These are phyloP conservation scores for Ptycholaimellus sp. DNA, from an alignment of 2,888 invertebrate genomes.

Conservation along the genomic window DNA sequence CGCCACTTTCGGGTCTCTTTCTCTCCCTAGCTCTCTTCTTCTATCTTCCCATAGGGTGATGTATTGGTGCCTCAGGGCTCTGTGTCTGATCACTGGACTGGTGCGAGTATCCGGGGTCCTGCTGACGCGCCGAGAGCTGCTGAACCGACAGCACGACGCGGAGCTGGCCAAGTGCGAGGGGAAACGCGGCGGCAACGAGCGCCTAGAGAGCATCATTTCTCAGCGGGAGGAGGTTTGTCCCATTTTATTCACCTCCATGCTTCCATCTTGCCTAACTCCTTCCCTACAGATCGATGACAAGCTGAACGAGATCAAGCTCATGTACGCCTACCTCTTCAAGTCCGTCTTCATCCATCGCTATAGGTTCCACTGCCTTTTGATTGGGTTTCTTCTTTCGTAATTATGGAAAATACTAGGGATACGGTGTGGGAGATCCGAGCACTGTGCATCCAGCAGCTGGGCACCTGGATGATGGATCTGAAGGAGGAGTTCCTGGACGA, in stretches of 20 bases:
- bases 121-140: slow-evolving; percentile 81
- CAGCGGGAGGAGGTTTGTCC: slow-evolving; percentile 52
- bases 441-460: slow-evolving; percentile 95
- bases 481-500: slow-evolving; percentile 97
- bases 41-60: too few species aligned
- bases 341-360: slow-evolving; percentile 95
- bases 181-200: slow-evolving; percentile 38
- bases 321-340: slow-evolving; percentile 97
- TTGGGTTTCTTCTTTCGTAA: not conserved
- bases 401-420: slow-evolving; percentile 34
- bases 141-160: slow-evolving; percentile 80
- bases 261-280: slow-evolving; percentile 5
- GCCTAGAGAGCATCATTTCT: slow-evolving; percentile 67
- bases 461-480: slow-evolving; percentile 98
- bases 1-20: slow-evolving; percentile 67
- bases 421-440: slow-evolving; percentile 82
- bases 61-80: slow-evolving; percentile 36
- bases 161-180: slow-evolving; percentile 66
- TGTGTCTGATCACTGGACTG: slow-evolving; percentile 93
- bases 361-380: slow-evolving; percentile 36
- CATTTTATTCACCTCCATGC: slow-evolving; percentile 1
- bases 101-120: slow-evolving; percentile 85
- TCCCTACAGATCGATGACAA: slow-evolving; percentile 56
- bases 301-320: slow-evolving; percentile 95
- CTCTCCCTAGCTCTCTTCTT: too few species aligned